Conservation (phyloP, 2,113 vertebrate genomes). For the Amazona vittata region DNA sequence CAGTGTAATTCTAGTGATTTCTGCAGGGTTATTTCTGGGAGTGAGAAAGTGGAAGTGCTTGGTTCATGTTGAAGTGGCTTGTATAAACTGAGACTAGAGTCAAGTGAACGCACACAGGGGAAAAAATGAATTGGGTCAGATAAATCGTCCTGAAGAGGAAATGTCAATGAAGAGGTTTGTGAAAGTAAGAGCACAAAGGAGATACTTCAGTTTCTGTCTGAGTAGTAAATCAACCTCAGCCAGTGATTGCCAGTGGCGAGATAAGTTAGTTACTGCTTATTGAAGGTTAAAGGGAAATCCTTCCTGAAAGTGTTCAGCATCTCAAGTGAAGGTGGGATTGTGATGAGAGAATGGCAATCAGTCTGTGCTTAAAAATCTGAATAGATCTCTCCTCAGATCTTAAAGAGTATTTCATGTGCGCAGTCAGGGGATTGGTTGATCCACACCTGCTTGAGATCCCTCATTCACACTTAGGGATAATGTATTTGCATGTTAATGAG, state of each 20-base stretch:
- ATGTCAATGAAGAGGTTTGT: not conserved
- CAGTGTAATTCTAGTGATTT: not conserved
- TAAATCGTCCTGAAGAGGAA: constrained; percentile 23
- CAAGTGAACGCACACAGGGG: not conserved
- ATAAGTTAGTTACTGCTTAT: not conserved
- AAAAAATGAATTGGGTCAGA: not conserved
- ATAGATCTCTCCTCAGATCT: not conserved
- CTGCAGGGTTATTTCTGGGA: not conserved
- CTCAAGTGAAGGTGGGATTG: not conserved
- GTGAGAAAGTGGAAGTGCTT: not conserved
- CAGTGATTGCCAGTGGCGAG: not conserved
- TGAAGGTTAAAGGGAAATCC: not conserved
- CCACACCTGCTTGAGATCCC: not conserved
- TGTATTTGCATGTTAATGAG: not conserved
- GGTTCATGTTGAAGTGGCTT: constrained; percentile 6
- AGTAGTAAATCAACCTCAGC: not conserved
- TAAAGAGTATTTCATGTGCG: not conserved
- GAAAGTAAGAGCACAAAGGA: not conserved
- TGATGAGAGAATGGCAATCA: not conserved
- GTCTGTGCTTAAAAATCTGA: not conserved
- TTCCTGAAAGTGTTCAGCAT: not conserved
- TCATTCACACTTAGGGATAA: not conserved
- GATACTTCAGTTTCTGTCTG: not conserved
- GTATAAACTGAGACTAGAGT: not conserved
- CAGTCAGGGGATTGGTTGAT: not conserved